A percentile compares a stretch with the other conserved stretches of the same genome.
Conservation (phyloP, 2,113 vertebrate genomes). For the Lucifuga dentata region DNA sequence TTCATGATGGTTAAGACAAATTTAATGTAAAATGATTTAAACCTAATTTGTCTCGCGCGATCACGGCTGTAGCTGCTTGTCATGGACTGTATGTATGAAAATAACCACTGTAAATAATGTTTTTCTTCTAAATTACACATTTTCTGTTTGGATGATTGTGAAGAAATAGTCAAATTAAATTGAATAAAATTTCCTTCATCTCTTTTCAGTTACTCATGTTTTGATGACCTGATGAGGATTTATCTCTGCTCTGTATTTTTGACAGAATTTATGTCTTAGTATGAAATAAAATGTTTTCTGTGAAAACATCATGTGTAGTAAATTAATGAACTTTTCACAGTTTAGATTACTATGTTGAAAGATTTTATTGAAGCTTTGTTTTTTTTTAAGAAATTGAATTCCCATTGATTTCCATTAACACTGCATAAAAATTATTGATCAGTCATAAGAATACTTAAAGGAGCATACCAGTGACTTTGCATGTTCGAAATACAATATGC, state of each 20-base stretch:
- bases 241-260: too few species aligned
- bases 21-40: constrained; percentile 15
- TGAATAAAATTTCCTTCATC: constrained; percentile 19
- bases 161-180: constrained; percentile 28
- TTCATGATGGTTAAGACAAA: too few species aligned
- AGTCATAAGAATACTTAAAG: too few species aligned
- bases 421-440: background rate
- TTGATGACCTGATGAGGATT: too few species aligned
- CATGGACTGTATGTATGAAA: constrained; percentile 30
- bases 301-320: too few species aligned
- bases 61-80: constrained; percentile 23
- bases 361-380: too few species aligned
- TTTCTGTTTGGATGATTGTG: constrained; percentile 19
- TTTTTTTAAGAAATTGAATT: background rate
- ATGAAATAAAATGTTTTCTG: too few species aligned
- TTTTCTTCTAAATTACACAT: constrained; percentile 29
- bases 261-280: too few species aligned
- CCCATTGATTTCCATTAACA: background rate
- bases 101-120: constrained; percentile 45
- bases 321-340: too few species aligned
- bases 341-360: too few species aligned
- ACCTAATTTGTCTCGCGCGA: constrained; percentile 29
- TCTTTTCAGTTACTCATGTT: background rate
- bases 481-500: too few species aligned
- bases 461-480: too few species aligned